Base-by-base conservation (phyloP, 2,888 invertebrate species). In the Pristionchus entomophagus region DNA sequence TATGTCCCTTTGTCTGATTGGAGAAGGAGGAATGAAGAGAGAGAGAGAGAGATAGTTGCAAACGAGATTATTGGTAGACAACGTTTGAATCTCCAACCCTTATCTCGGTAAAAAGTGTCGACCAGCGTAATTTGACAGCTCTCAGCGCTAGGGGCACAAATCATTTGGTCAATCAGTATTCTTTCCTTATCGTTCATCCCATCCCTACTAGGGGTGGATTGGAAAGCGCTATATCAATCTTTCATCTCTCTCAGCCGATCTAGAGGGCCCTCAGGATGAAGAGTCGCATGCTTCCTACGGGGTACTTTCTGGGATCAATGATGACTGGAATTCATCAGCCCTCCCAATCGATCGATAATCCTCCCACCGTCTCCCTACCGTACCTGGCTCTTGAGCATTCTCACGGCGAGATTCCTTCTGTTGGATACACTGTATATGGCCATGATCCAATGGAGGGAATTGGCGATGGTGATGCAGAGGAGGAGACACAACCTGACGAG, bases 331-430 rank as follows among this genome's bases (percentile, higher is more conserved):
- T n/a, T n/a, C n/a, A n/a, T n/a, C n/a, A n/a, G n/a, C n/a, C n/a
- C n/a, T n/a, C n/a, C n/a, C n/a, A n/a, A 35, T 65, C 35, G 35
- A 35, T 59, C 45, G n/a, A 29, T 41, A 35, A n/a, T 35, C 78
- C 26, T 29, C 32, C n/a, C 26, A 32, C 35, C 62, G 62, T 41
- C 12, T 6, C 1, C n/a, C 38, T 26, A 49, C 19, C 35, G 26
- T 51, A 84, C 84, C 84, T 84, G 84, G 32, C 65, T 69, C 51
- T 56, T 51, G 35, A 84, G 69, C 84, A 84, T 84, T 12, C 38
- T n/a, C 6, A 84, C 69, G 12, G 84, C 84, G 49, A 84, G 84
- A 32, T 84, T 69, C 32, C 69, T 65, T 19, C 84, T 84, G 49
- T 32, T 49, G 22, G 84, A 45, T 5, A 45, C 6, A 8, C 32